Evolutionary conservation across 2,888 invertebrate genomes (phyloP), one percentile per base, ranked within the genome.

Genomic region (Spilarctia lutea): DNA sequence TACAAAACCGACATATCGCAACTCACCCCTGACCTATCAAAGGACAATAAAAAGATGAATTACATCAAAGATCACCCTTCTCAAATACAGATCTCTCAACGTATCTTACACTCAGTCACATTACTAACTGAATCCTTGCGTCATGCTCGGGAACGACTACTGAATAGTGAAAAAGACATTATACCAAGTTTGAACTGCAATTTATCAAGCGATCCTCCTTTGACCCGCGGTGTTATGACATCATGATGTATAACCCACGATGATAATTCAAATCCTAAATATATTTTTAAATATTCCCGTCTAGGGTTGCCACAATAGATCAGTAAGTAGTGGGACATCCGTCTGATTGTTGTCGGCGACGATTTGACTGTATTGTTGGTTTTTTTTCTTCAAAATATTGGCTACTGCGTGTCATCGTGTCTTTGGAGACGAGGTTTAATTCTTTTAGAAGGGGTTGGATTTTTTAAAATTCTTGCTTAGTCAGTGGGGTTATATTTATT

Each of bases 91-190:
- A 85, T 84, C 81, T 84, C 79, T 84, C 84, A 83, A 82, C 85
- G 75, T 79, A 60, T 75, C 83, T 72, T 79, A 80, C 76, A 80
- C 78, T 75, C 75, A 82, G 79, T 84, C 84, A 80, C 81, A 80
- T 75, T 75, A 88, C 89, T 88, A 86, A 85, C 88, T 89, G 91
- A 89, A 83, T 90, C 89, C 87, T 92, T 89, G 91, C 93, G 94
- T 94, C 94, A 95, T 94, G 91, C 92, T 92, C 88, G 68, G 68
- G 42, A 76, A 73, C 85, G 73, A 77, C 66, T 79, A 27, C 70
- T 86, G 92, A 93, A 93, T 94, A 91, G 92, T 94, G 95, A 95
- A 95, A 95, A 94, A 96, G 95, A 96, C 95, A 96, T 96, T 95
- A 95, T 94, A 89, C 93, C 91, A 91, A 93, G 94, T 95, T 94